phyloP scores from a whole-genome alignment of 2,113 vertebrate genomes.

The Clarias batrachus region DNA sequence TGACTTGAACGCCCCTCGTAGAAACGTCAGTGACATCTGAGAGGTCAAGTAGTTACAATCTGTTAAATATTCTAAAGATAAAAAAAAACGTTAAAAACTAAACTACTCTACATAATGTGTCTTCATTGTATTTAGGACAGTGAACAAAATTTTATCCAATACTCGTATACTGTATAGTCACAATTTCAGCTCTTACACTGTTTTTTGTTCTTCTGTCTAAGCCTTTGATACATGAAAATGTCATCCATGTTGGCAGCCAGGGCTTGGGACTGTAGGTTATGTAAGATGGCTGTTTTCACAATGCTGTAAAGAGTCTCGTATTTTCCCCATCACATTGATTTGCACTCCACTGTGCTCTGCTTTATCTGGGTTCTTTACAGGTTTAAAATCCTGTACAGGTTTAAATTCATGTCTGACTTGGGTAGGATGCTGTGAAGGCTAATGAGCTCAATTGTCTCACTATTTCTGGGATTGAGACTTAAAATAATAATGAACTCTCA shows the following conservation, averaged over 20 bases:
- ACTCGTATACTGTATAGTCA: no score
- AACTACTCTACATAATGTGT: neutral
- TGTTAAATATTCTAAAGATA: neutral
- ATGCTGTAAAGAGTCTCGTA: slow-evolving; percentile 6
- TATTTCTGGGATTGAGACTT: slow-evolving; percentile 37
- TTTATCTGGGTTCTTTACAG: neutral
- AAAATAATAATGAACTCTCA: slow-evolving; percentile 31
- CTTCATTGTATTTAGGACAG: neutral
- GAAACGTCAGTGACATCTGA: neutral
- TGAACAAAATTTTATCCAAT: neutral
- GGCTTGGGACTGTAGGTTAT: slow-evolving; percentile 47
- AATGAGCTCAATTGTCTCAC: slow-evolving; percentile 14
- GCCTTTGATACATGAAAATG: slow-evolving; percentile 22
- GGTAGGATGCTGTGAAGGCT: neutral
- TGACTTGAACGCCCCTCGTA: no score
- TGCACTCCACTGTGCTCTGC: neutral
- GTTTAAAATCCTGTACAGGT: neutral
- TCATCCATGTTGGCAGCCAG: slow-evolving; percentile 40
- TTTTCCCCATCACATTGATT: neutral
- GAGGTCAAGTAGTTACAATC: neutral
- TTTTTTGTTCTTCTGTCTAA: neutral
- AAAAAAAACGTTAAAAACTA: neutral
- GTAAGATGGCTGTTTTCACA: slow-evolving; percentile 46
- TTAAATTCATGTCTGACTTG: slow-evolving; percentile 3
- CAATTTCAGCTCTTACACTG: neutral